Percentiles rank a stretch among this genome's conserved stretches.
These are phyloP conservation scores for Chrysolina haemoptera DNA, from an alignment of 2,888 invertebrate species.

Conservation along the genomic window DNA sequence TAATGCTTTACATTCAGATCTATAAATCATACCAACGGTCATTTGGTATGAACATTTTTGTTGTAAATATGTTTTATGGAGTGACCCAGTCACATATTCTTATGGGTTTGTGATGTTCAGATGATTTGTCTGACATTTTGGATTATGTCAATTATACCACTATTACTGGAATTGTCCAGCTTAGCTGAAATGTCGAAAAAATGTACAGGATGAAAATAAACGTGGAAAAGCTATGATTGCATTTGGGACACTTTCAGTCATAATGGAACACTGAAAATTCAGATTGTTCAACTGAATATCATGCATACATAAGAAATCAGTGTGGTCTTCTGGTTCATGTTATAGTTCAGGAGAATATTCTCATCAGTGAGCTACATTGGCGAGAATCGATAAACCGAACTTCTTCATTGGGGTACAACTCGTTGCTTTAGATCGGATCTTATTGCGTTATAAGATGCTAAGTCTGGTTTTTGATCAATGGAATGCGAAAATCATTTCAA, in stretches of 20 bases:
- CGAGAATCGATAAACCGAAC: neutral
- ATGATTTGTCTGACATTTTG: no score
- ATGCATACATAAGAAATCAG: neutral
- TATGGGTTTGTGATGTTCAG: no score
- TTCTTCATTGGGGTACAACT: slow-evolving; percentile 8
- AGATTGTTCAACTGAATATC: neutral
- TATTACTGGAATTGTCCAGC: no score
- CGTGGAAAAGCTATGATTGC: no score
- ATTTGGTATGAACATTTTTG: neutral
- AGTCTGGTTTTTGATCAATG: neutral
- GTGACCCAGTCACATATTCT: no score
- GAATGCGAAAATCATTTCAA: neutral
- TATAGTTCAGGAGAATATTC: neutral
- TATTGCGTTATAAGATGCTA: neutral
- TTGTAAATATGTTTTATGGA: neutral
- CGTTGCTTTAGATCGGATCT: slow-evolving; percentile 9
- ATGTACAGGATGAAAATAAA: no score
- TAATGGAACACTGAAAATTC: neutral
- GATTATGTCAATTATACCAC: no score
- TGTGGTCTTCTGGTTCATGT: neutral
- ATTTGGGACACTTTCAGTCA: no score
- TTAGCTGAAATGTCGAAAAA: no score
- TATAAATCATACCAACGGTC: neutral
- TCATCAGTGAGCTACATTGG: neutral
- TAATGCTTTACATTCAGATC: neutral